Evolutionary conservation across 2,113 vertebrate species (phyloP), one percentile per base, ranked within the genome.

Genomic region (Centropus bengalensis): DNA sequence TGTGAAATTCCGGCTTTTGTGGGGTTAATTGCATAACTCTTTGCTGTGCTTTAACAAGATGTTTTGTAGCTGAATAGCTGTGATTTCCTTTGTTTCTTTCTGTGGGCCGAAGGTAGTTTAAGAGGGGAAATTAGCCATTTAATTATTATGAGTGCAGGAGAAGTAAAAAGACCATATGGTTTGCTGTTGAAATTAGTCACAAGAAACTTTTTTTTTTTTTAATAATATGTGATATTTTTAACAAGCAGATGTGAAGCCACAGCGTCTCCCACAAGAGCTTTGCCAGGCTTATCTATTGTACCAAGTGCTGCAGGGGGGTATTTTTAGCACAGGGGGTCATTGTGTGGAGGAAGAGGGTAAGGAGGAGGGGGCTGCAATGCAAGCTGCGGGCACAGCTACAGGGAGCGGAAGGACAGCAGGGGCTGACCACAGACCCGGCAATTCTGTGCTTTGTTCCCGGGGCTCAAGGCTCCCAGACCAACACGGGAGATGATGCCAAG

Each of bases 181-280:
- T 96, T 96, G 95, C 93, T 97, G 95, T 97, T 93, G 94, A 98
- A 97, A 97, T 98, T 97, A 98, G 97, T 97, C 97, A 97, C 98
- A 97, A 98, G 95, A 97, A 97, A 97, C 97, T 97, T 98, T 98
- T 97, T 89, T 64, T 77, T 96, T 87, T 91, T 84, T 67, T 60
- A 87, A 97, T 97, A 98, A 97, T 97, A 97, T 94, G 97, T 96
- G 97, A 96, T 97, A 97, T 97, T 97, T 98, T 98, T 97, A 97
- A 96, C 95, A 97, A 94, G 93, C 95, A 97, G 97, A 97, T 97
- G 96, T 90, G 88, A 95, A 88, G 82, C 89, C 86, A 93, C 95
- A 92, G 95, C 87, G 21, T 93, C 91, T 97, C 97, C 95, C 96
- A 82, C 82, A 91, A 96, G 88, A 94, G 93, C 96, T 82, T 84